These are phyloP conservation scores for Sitophilus oryzae DNA, from an alignment of 1,140 invertebrate genomes.

Conservation along the genomic window DNA sequence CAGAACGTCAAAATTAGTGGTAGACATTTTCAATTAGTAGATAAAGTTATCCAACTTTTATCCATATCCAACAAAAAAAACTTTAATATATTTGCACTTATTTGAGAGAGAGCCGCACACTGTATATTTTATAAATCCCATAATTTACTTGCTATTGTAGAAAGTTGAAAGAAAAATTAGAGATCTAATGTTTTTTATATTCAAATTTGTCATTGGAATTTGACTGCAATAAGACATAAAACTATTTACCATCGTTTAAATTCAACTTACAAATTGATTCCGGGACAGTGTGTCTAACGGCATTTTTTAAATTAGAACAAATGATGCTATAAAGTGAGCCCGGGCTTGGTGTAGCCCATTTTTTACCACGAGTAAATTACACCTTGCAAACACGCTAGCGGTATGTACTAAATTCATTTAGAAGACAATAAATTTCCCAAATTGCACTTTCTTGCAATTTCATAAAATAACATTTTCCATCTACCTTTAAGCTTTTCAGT, in stretches of 20 bases:
- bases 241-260: neutral
- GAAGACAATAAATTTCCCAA: slow-evolving; percentile 23
- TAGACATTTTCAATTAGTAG: too few species aligned
- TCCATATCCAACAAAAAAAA: too few species aligned
- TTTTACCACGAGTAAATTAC: slow-evolving; percentile 24
- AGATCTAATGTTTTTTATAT: too few species aligned
- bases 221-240: too few species aligned
- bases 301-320: slow-evolving; percentile 26
- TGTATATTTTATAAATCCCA: too few species aligned
- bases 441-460: slow-evolving; percentile 25
- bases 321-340: slow-evolving; percentile 25
- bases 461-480: slow-evolving; percentile 12
- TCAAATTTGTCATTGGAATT: too few species aligned
- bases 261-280: slow-evolving; percentile 18
- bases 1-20: too few species aligned
- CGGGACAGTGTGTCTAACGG: slow-evolving; percentile 17
- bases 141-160: too few species aligned
- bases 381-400: slow-evolving; percentile 23
- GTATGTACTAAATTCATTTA: slow-evolving; percentile 27
- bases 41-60: too few species aligned
- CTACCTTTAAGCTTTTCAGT: slow-evolving; percentile 8
- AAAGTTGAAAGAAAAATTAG: too few species aligned
- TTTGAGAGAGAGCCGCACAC: too few species aligned
- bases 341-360: slow-evolving; percentile 23
- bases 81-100: too few species aligned